Evolutionary conservation across 1,140 invertebrate species (phyloP).

Genomic region (Trissolcus basalis): DNA sequence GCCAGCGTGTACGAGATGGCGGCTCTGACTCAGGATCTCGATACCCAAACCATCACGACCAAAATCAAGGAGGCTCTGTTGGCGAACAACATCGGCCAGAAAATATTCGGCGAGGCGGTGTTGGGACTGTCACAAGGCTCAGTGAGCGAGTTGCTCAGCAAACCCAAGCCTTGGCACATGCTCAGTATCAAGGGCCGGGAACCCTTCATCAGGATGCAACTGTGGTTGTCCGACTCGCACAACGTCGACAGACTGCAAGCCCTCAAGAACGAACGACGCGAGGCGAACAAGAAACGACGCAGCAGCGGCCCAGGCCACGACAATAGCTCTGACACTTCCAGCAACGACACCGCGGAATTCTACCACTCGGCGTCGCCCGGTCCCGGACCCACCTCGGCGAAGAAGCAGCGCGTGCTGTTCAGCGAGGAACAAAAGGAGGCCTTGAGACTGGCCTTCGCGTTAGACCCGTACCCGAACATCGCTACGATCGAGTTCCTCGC

Average conservation of each 20-base stretch:
- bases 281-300: constrained; percentile 90
- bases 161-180: constrained; percentile 99
- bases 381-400: constrained; percentile 85
- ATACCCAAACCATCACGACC: constrained; percentile 96
- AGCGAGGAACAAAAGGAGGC: constrained; percentile 99
- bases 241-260: constrained; percentile 93
- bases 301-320: constrained; percentile 88
- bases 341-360: constrained; percentile 91
- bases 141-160: constrained; percentile 96
- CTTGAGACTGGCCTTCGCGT: constrained; percentile 91
- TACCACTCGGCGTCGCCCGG: constrained; percentile 90
- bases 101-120: constrained; percentile 98
- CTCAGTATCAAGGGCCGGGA: constrained; percentile 98
- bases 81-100: constrained; percentile 98
- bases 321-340: constrained; percentile 90
- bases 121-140: constrained; percentile 97
- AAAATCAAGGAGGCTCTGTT: constrained; percentile 97
- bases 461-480: constrained; percentile 97
- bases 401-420: constrained; percentile 95
- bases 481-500: constrained; percentile 96
- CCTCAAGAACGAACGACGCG: constrained; percentile 91
- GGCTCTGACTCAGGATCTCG: constrained; percentile 95
- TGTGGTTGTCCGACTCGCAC: constrained; percentile 96
- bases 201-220: constrained; percentile 98
- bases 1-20: constrained; percentile 97